Conservation (phyloP, 2,113 vertebrate genomes). For the Corynorhinus townsendii region DNA sequence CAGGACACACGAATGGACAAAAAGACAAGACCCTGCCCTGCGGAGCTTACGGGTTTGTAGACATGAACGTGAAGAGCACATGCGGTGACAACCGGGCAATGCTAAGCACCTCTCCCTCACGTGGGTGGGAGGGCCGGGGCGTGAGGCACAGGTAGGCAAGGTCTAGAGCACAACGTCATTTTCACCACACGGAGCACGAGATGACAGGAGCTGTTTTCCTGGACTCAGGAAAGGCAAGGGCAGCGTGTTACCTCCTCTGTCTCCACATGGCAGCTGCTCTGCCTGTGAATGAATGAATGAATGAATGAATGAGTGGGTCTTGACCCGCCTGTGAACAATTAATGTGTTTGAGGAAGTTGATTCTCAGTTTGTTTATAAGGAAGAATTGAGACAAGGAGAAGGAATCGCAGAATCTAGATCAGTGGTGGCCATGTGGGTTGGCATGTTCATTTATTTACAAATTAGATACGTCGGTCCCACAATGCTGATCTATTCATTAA, state of each 20-base stretch:
- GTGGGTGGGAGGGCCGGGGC: background rate
- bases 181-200: background rate
- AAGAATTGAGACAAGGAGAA: background rate
- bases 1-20: background rate
- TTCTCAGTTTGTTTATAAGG: background rate
- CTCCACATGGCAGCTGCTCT: background rate
- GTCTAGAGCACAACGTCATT: background rate
- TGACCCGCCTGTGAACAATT: background rate
- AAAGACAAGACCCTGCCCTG: background rate
- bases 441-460: background rate
- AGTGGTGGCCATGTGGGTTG: too few species aligned
- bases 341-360: background rate
- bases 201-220: background rate
- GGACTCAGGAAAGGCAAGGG: background rate
- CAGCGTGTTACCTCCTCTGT: background rate
- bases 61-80: background rate
- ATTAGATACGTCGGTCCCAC: background rate
- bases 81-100: rapidly evolving
- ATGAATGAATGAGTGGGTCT: background rate
- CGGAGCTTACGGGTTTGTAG: background rate
- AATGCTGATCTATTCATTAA: background rate
- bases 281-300: background rate
- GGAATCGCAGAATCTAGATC: background rate
- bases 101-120: background rate
- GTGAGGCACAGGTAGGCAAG: background rate